Base-by-base conservation (phyloP, 1,140 invertebrate genomes). In the Liolophura sinensis region DNA sequence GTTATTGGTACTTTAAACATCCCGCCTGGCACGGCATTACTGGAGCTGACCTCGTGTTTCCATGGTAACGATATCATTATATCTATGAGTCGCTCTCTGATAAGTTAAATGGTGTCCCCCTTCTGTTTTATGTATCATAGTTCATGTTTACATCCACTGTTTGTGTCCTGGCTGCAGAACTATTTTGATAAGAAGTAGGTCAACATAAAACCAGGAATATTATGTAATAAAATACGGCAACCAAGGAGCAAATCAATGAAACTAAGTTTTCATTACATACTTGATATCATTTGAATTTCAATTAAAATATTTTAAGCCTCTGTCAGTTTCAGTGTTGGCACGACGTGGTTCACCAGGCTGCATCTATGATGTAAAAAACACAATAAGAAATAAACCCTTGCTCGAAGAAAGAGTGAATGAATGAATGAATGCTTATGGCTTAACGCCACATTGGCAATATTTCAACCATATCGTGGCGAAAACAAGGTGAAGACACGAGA, bases 11-110 rank as follows among this genome's bases (percentile, higher is more conserved):
- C 85, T 89, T 98, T 71, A 90, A 94, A 70, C 96, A 99, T 79
- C 90, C 92, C 0, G 87, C 91, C 5, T 99, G 96, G 96, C 94
- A 97, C 86, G 96, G 96, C 0, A 80, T 98, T 1, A 92, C 92
- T 20, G 82, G 96, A 22, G 96, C 95, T 0, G 96, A 98, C 85
- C 85, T 97, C 25, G 91, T 98, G 24, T 96, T 98, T 81, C 96
- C 96, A 24, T 97, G 93, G 89, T 93, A 93, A 83, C 51, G 12
- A 54, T 7, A 54, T 3, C 3, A 20, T 54, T 54, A 24, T n/a
- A 54, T 3, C 31, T 40, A 40, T 40, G 9, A 40, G 9, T 40
- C 31, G 31, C 9, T 40, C 31, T 3, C 7, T 54, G 3, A 54
- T 24, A 51, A 15, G 49, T n/a, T 54, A 54, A n/a, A 5, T 24